Evolutionary conservation across 2,113 vertebrate species (phyloP).

Genomic region (Ornithorhynchus anatinus): DNA sequence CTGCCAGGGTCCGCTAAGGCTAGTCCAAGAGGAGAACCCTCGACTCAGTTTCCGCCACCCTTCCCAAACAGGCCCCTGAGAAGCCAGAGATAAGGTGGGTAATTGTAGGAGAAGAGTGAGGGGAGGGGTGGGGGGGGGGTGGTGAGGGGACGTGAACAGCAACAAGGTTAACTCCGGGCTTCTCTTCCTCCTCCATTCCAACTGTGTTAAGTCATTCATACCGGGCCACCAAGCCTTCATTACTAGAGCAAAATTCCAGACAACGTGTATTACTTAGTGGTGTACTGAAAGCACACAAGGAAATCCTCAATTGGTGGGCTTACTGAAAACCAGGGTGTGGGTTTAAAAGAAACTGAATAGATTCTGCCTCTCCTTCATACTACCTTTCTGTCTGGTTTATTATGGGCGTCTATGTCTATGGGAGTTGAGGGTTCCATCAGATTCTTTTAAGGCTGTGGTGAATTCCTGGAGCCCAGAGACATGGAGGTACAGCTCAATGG

Average conservation of each 20-base stretch:
- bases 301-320: too few species aligned
- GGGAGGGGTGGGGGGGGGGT: not conserved
- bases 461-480: too few species aligned
- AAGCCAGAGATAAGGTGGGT: slow-evolving; percentile 2
- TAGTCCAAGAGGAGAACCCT: slow-evolving; percentile 45
- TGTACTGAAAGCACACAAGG: not conserved
- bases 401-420: too few species aligned
- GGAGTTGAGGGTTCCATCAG: too few species aligned
- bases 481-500: too few species aligned
- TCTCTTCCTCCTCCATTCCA: not conserved
- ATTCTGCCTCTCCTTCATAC: not conserved
- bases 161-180: not conserved
- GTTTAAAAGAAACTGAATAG: not conserved
- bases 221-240: slow-evolving; percentile 26
- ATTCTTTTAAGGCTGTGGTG: too few species aligned
- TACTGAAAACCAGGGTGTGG: too few species aligned
- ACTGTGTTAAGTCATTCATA: not conserved
- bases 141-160: not conserved
- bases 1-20: slow-evolving; percentile 52
- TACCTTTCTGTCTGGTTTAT: too few species aligned
- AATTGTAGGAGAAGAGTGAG: not conserved
- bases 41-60: not conserved
- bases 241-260: not conserved
- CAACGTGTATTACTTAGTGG: slow-evolving; percentile 9
- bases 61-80: slow-evolving; percentile 22